Base-by-base conservation (phyloP, 2,113 vertebrate genomes). In the Vidua macroura region DNA sequence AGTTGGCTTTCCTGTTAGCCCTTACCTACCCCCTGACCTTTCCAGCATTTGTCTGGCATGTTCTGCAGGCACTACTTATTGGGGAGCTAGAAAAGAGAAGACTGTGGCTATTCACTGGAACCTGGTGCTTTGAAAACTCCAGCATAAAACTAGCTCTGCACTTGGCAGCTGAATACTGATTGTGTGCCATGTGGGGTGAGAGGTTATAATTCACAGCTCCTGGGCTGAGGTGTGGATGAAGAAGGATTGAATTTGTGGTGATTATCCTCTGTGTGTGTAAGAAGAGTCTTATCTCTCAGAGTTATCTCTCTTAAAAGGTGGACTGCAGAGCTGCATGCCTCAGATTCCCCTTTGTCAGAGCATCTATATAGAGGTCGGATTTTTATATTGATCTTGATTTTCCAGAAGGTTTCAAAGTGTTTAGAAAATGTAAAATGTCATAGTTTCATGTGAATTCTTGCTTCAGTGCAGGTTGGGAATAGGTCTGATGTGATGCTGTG, bases 41-140 rank as follows among this genome's bases (percentile, higher is more conserved):
- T 79, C 35, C 72, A 94, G 72, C 31, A 41, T 93, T 94, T 74
- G 21, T 70, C 85, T 92, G 88, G 84, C 75, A 46, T 86, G 30
- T 90, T 95, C 91, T 91, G 59, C 74, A 91, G 94, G 52, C 75
- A 74, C 60, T 70, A n/a, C 72, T 73, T 93, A 63, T 67, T 67
- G 72, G 94, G 75, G 67, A 95, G 90, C 39, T 92, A 83, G 91
- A 69, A 85, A 25, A 70, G 58, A 95, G 74, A 87, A 92, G 70
- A 86, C 67, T 90, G 6, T 72, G 60, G 46, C 79, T 67, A 91
- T 91, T 94, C 87, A 85, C 59, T 63, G 67, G 79, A 88, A 67
- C 62, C 46, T 55, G 46, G 51, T 11, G 0, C 53, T 83, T 94
- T 88, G 82, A 77, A 88, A 83, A 77, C 20, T 79, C 77, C 59